A percentile compares a stretch with the other conserved stretches of the same genome.
Evolutionary conservation across 2,888 invertebrate species (phyloP).

Genomic region (Branchipolynoe longqiensis): DNA sequence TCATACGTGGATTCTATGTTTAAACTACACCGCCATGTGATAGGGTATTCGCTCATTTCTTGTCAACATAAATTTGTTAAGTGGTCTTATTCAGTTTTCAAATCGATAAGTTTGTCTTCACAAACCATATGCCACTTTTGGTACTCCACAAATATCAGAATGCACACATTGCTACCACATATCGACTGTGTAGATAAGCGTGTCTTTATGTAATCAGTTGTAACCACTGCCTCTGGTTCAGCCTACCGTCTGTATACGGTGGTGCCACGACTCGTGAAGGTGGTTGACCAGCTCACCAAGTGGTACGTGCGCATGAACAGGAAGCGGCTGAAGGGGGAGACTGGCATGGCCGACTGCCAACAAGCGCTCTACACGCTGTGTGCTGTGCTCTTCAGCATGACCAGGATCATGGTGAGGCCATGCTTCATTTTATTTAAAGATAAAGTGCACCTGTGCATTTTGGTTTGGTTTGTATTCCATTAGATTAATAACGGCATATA

Average conservation of each 20-base stretch:
- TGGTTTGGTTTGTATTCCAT: too few relatives aligned
- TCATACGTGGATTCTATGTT: too few relatives aligned
- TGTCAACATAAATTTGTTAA: too few relatives aligned
- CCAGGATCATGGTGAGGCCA: slow-evolving; percentile 90
- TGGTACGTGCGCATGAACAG: slow-evolving; percentile 99
- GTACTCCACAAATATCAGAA: not conserved
- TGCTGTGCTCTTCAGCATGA: slow-evolving; percentile 93
- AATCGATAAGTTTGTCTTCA: not conserved
- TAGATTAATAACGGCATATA: too few relatives aligned
- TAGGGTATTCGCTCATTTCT: too few relatives aligned
- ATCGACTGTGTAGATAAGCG: not conserved
- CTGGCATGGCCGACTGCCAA: slow-evolving; percentile 90
- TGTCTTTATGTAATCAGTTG: too few relatives aligned
- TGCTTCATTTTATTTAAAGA: too few relatives aligned
- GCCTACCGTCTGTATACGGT: slow-evolving; percentile 97
- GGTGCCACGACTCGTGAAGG: slow-evolving; percentile 94
- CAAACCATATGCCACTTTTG: too few relatives aligned
- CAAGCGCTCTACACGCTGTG: slow-evolving; percentile 93
- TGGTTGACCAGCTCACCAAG: slow-evolving; percentile 98
- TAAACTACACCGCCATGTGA: too few relatives aligned
- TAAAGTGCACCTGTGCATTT: too few relatives aligned
- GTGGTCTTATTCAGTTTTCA: too few relatives aligned
- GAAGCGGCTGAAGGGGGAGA: slow-evolving; percentile 93
- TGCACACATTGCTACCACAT: not conserved
- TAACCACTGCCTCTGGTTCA: too few relatives aligned